These are phyloP conservation scores for Heteractis magnifica DNA, from an alignment of 92 coral and sea anemone genomes.

Conservation along the genomic window DNA sequence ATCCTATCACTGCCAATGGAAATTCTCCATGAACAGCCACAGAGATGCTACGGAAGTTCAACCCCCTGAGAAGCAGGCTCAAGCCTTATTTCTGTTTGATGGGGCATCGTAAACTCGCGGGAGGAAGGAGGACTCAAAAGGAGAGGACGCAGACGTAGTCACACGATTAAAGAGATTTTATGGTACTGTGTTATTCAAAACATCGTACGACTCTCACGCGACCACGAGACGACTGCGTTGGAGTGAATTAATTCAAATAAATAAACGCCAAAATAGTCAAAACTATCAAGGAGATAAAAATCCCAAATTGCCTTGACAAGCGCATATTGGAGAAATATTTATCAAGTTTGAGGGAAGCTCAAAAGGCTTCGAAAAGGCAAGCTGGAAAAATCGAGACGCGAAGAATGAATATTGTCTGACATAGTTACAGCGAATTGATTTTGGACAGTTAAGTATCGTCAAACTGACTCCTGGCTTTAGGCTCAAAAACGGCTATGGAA, in stretches of 20 bases:
- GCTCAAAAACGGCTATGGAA: neutral
- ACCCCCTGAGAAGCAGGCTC: neutral
- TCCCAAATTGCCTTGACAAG: neutral
- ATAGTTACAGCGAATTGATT: neutral
- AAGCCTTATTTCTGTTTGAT: neutral
- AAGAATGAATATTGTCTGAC: neutral
- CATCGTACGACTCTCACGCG: neutral
- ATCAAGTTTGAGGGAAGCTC: neutral
- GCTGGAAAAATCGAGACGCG: neutral
- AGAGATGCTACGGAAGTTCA: too few relatives aligned
- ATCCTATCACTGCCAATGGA: conserved; percentile 40
- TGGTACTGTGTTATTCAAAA: too few relatives aligned
- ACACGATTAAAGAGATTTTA: neutral
- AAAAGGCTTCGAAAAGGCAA: neutral
- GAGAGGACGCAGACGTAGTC: neutral
- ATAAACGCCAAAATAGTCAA: neutral
- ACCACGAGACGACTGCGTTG: neutral
- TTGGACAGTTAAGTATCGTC: neutral
- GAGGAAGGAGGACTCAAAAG: neutral
- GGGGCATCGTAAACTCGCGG: neutral
- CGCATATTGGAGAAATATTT: neutral
- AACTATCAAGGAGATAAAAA: neutral
- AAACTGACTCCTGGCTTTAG: neutral
- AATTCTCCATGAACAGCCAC: conserved; percentile 9
- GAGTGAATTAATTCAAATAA: neutral